A percentile compares a stretch with the other conserved stretches of the same genome.
phyloP scores from a whole-genome alignment of 1,140 invertebrate species.

The Dendroctonus ponderosae region DNA sequence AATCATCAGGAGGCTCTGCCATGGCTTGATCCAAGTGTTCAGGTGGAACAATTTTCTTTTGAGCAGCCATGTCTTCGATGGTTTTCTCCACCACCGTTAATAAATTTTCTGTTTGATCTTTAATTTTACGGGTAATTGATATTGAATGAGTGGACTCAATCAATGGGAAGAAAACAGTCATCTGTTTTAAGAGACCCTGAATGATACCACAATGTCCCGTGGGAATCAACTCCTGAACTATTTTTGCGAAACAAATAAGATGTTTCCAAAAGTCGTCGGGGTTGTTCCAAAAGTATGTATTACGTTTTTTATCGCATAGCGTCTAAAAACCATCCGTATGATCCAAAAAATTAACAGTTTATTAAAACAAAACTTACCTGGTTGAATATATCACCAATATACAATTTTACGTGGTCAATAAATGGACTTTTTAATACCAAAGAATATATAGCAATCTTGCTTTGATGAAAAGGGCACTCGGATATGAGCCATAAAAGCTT shows the following conservation, averaged over 20 bases:
- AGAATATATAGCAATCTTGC: conserved; percentile 23
- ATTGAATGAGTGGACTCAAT: conserved; percentile 48
- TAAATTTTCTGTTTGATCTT: conserved; percentile 43
- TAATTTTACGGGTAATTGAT: conserved; percentile 46
- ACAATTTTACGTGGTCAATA: conserved; percentile 22
- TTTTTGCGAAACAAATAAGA: conserved; percentile 42
- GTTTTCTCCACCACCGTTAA: conserved; percentile 44
- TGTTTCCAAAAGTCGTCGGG: conserved; percentile 33
- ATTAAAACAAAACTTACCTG: conserved; percentile 18
- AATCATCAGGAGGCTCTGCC: conserved; percentile 50
- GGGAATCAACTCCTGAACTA: conserved; percentile 49
- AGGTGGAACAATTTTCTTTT: not conserved
- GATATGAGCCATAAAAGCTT: conserved; percentile 31
- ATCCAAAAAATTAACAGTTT: conserved; percentile 4
- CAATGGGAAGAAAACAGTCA: conserved; percentile 47
- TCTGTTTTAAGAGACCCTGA: conserved; percentile 48
- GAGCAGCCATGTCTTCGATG: conserved; percentile 39
- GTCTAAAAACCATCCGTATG: conserved; percentile 16
- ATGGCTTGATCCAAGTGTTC: conserved; percentile 34
- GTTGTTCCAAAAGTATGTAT: conserved; percentile 33
- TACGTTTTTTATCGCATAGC: conserved; percentile 13
- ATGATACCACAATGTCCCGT: conserved; percentile 46
- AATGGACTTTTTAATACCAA: conserved; percentile 27
- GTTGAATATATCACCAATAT: conserved; percentile 24
- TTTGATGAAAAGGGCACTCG: conserved; percentile 18